A percentile compares a stretch with the other conserved stretches of the same genome.
Evolutionary conservation across 2,797 vertebrate genomes (phyloP).

Genomic region (Peromyscus melanophrys): DNA sequence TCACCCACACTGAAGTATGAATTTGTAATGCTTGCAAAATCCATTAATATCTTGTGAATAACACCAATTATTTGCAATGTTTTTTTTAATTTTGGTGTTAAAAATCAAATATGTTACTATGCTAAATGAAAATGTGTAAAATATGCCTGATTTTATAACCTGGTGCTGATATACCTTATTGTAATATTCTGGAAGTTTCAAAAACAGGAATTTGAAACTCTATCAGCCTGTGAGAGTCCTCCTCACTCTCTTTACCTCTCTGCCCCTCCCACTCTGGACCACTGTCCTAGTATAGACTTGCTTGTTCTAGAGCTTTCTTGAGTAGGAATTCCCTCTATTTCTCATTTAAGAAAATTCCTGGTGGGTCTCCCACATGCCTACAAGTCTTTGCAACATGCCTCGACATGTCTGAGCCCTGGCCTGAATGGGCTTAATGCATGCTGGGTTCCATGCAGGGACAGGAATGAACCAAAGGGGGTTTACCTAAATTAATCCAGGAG

Average conservation of each 20-base stretch:
- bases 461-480: neutral
- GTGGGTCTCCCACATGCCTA: neutral
- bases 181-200: conserved; percentile 12
- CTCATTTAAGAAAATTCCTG: neutral
- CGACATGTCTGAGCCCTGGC: neutral
- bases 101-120: neutral
- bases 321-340: neutral
- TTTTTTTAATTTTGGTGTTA: conserved; percentile 14
- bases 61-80: neutral
- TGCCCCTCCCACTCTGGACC: neutral
- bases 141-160: neutral
- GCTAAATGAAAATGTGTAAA: conserved; percentile 2
- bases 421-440: neutral
- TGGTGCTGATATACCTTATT: neutral
- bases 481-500: conserved; percentile 53
- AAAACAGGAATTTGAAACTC: neutral
- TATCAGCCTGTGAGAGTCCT: neutral
- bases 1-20: neutral
- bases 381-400: neutral
- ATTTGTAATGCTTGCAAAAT: neutral
- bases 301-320: neutral
- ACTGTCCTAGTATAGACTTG: neutral
- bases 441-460: neutral
- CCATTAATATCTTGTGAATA: neutral
- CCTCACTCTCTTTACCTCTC: neutral